Conservation (phyloP, 1,140 invertebrate genomes). For the Meloidogyne chitwoodi region DNA sequence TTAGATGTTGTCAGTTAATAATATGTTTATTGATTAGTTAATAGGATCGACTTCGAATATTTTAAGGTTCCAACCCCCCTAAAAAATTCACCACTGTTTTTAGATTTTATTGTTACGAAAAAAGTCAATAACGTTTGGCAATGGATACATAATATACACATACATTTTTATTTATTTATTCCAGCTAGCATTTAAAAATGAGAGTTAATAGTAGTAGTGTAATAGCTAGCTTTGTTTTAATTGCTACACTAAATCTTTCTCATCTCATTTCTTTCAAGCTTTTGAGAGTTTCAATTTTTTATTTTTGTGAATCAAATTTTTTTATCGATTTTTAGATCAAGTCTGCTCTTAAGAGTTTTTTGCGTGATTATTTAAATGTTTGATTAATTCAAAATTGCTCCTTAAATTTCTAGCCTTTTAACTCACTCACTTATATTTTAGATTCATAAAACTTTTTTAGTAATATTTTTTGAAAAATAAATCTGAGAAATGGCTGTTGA, state of each 20-base stretch:
- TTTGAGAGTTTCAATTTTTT: neutral
- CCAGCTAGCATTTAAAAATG: neutral
- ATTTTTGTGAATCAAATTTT: neutral
- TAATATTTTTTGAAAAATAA: no score
- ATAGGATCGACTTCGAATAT: no score
- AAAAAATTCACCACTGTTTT: neutral
- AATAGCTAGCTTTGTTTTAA: neutral
- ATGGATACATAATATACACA: neutral
- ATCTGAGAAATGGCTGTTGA: slow-evolving; percentile 11
- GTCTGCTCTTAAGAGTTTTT: neutral
- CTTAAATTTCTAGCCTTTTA: no score
- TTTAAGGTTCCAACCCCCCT: no score
- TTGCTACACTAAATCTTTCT: neutral
- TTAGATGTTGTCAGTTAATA: no score
- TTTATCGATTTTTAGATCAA: neutral
- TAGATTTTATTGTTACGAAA: neutral
- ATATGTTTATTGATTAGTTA: no score
- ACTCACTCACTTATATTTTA: no score
- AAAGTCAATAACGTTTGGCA: neutral
- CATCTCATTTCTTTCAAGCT: neutral
- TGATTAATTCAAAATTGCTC: no score
- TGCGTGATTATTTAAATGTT: no score
- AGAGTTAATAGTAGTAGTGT: neutral
- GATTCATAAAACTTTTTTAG: no score
- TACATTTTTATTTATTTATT: neutral